These are phyloP conservation scores for Lordiphosa stackelbergi DNA, from an alignment of 1,140 invertebrate genomes.

Conservation along the genomic window DNA sequence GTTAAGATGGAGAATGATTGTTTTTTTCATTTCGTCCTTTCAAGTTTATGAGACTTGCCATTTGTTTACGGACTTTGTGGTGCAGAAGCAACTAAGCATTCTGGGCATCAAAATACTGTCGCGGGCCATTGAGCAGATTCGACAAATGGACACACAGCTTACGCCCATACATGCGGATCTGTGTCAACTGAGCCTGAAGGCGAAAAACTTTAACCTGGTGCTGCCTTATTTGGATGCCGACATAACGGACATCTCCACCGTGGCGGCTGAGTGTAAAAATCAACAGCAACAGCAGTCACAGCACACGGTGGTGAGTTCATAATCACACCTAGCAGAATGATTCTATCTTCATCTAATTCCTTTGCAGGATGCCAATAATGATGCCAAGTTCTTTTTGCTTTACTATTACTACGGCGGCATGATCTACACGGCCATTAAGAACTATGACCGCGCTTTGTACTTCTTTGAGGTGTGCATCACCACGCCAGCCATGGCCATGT, in stretches of 20 bases:
- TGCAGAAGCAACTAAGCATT: slow-evolving; percentile 86
- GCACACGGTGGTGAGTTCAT: slow-evolving; percentile 36
- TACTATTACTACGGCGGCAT: slow-evolving; percentile 99
- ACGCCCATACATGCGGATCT: slow-evolving; percentile 96
- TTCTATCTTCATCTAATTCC: slow-evolving; percentile 7
- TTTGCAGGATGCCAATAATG: slow-evolving; percentile 83
- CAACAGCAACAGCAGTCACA: slow-evolving; percentile 64
- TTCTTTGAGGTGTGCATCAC: slow-evolving; percentile 97
- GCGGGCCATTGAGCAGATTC: slow-evolving; percentile 92
- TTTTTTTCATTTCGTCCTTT: slow-evolving; percentile 43
- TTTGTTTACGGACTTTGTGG: slow-evolving; percentile 85
- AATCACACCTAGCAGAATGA: background rate
- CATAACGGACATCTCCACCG: slow-evolving; percentile 90
- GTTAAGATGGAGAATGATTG: background rate
- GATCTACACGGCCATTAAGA: slow-evolving; percentile 95
- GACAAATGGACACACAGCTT: slow-evolving; percentile 90
- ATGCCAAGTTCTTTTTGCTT: slow-evolving; percentile 94
- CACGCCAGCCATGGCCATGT: slow-evolving; percentile 94
- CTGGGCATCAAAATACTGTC: slow-evolving; percentile 90
- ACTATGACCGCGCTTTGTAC: slow-evolving; percentile 94
- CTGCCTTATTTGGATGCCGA: slow-evolving; percentile 93
- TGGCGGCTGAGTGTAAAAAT: slow-evolving; percentile 61
- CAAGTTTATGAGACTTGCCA: slow-evolving; percentile 94
- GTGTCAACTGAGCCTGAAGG: slow-evolving; percentile 92
- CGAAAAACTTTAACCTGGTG: slow-evolving; percentile 95